Evolutionary conservation across 2,797 vertebrate species (phyloP).

Genomic region (Anableps anableps): DNA sequence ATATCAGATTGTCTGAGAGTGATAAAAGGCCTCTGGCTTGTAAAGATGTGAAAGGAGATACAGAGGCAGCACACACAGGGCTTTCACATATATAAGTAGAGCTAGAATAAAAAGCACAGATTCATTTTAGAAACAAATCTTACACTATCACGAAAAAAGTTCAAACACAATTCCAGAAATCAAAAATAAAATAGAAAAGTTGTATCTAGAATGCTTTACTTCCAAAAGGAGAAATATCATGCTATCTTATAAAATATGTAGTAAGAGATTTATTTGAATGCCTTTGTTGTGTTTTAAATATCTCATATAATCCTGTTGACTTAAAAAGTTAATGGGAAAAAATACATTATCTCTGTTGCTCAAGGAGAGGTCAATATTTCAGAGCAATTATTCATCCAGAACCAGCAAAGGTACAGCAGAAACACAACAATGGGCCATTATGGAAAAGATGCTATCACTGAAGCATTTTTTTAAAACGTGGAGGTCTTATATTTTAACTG

Average conservation of each 20-base stretch:
- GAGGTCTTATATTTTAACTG: background rate
- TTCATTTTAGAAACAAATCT: background rate
- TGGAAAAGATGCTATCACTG: background rate
- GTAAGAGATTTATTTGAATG: background rate
- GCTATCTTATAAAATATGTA: background rate
- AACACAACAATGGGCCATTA: background rate
- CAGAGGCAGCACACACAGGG: constrained; percentile 1
- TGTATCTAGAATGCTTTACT: background rate
- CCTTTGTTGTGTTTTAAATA: background rate
- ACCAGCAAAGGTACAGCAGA: background rate
- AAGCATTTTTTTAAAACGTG: background rate
- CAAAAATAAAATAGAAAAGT: background rate
- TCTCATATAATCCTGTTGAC: background rate
- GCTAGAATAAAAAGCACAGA: background rate
- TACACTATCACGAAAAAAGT: background rate
- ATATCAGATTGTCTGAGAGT: constrained; percentile 34
- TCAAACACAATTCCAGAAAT: background rate
- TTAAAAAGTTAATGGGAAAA: background rate
- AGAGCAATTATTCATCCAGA: background rate
- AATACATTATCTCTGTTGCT: background rate
- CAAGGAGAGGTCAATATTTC: background rate
- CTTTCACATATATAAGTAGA: background rate
- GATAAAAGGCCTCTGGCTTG: constrained; percentile 36
- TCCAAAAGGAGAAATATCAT: background rate
- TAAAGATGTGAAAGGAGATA: constrained; percentile 24